phyloP scores from a whole-genome alignment of 2,113 vertebrate genomes.

The Lagopus leucura region DNA sequence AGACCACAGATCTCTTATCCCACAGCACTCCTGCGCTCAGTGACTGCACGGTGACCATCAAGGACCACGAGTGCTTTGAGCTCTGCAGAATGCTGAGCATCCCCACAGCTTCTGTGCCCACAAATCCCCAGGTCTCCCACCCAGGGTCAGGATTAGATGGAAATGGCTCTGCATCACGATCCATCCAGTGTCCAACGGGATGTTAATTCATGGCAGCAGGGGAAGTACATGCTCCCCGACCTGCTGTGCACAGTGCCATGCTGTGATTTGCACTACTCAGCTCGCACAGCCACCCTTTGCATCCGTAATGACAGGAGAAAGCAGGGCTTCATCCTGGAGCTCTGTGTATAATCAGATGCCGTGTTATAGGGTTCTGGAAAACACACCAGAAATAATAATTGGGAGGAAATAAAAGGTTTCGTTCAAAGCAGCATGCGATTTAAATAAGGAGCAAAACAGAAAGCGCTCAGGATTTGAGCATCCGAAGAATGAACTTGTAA shows the following conservation, averaged over 20 bases:
- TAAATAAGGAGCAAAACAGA: conserved; percentile 81
- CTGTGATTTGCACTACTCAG: conserved; percentile 77
- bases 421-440: conserved; percentile 81
- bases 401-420: conserved; percentile 82
- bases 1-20: background rate
- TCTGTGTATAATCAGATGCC: conserved; percentile 84
- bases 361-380: conserved; percentile 82
- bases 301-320: conserved; percentile 83
- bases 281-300: conserved; percentile 82
- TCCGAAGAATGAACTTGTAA: conserved; percentile 80
- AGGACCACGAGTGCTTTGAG: background rate
- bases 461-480: conserved; percentile 75
- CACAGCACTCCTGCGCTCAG: background rate
- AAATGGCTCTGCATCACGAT: rapidly evolving
- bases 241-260: conserved; percentile 72
- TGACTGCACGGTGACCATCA: background rate
- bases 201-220: conserved; percentile 62
- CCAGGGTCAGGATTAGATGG: background rate
- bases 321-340: conserved; percentile 77
- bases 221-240: conserved; percentile 68
- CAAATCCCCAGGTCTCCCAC: background rate
- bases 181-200: conserved; percentile 67
- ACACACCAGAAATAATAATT: conserved; percentile 85
- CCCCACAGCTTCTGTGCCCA: too few relatives aligned
- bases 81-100: background rate